Conservation (phyloP, 2,888 invertebrate species). For the Caenorhabditis japonica region DNA sequence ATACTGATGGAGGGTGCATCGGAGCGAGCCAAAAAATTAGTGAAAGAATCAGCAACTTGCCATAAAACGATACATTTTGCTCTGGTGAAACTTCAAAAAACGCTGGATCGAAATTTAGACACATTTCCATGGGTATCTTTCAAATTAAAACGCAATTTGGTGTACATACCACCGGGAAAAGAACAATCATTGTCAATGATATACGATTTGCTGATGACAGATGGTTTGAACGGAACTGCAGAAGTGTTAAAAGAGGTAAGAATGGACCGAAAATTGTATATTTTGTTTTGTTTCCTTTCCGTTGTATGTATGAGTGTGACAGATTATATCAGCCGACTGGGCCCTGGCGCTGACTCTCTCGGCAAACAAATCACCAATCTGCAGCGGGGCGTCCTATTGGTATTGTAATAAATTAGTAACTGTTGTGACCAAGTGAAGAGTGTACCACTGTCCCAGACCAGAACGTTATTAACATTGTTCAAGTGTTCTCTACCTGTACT, state of each 20-base stretch:
- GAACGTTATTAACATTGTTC: constrained; percentile 3
- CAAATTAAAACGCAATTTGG: constrained; percentile 63
- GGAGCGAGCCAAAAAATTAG: constrained; percentile 14
- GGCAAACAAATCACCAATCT: constrained; percentile 29
- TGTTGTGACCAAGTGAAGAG: not conserved
- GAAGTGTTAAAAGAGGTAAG: constrained; percentile 65
- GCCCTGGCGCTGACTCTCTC: too few relatives aligned
- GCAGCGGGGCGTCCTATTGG: not conserved
- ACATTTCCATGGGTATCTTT: constrained; percentile 55
- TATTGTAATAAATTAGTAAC: not conserved
- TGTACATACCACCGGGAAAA: constrained; percentile 16
- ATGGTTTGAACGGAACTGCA: constrained; percentile 61
- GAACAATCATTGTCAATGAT: constrained; percentile 29
- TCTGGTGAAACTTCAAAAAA: constrained; percentile 93
- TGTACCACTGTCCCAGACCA: constrained; percentile 9
- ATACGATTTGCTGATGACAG: constrained; percentile 40
- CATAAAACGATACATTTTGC: constrained; percentile 86
- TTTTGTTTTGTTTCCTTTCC: too few relatives aligned
- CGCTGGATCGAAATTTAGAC: constrained; percentile 83
- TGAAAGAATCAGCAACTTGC: constrained; percentile 42
- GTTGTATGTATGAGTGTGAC: constrained; percentile 14
- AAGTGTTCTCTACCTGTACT: constrained; percentile 15
- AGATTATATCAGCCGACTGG: constrained; percentile 11
- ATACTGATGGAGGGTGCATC: constrained; percentile 53
- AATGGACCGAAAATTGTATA: too few relatives aligned